Evolutionary conservation across 2,113 vertebrate species (phyloP).

Genomic region (Dermatemys mawii): DNA sequence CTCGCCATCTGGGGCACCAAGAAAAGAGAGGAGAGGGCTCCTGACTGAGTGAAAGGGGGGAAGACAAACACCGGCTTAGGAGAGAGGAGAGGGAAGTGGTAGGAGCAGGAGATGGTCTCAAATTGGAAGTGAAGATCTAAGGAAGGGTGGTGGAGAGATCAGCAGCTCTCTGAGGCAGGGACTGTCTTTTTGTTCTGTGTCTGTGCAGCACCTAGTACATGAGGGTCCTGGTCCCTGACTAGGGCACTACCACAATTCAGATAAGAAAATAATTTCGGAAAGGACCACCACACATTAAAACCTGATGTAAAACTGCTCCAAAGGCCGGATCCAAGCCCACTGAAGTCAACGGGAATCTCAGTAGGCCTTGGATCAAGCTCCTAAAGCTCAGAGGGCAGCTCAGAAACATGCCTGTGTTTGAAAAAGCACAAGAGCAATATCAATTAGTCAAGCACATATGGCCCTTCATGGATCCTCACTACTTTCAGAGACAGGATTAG

Average conservation of each 20-base stretch:
- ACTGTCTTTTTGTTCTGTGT: neutral
- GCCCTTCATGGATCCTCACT: neutral
- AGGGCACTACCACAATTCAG: neutral
- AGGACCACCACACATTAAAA: neutral
- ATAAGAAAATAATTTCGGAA: no score
- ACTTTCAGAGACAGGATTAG: fast-evolving
- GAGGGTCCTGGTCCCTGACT: neutral
- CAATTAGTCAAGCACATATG: neutral
- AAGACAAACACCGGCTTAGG: neutral
- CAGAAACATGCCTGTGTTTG: neutral
- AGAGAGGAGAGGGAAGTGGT: neutral
- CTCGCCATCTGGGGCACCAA: neutral
- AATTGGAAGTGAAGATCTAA: neutral
- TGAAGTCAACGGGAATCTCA: neutral
- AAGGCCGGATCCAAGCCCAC: neutral
- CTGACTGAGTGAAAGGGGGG: neutral
- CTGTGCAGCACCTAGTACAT: neutral
- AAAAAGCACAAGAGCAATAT: neutral
- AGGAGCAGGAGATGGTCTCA: neutral
- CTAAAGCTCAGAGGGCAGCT: neutral
- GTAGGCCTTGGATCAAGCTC: neutral
- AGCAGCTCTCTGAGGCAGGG: fast-evolving
- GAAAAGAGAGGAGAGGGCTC: neutral
- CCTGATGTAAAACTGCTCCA: neutral
- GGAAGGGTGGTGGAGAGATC: fast-evolving